A percentile compares a stretch with the other conserved stretches of the same genome.
Evolutionary conservation across 2,888 invertebrate species (phyloP).

Genomic region (Scaptodrosophila latifasciaeformis): DNA sequence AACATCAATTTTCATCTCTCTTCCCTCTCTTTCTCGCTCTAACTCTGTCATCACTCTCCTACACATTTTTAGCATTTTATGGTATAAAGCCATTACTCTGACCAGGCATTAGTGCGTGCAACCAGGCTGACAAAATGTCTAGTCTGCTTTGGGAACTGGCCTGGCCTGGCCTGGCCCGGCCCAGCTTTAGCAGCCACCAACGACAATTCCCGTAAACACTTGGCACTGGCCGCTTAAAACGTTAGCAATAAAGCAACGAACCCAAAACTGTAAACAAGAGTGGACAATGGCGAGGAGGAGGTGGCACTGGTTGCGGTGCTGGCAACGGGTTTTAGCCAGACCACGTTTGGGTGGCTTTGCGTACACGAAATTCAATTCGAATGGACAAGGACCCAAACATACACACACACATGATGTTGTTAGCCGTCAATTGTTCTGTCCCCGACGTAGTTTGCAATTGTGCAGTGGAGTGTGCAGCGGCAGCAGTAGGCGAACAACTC

Average conservation of each 20-base stretch:
- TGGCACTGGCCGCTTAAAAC: background rate
- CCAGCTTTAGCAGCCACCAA: background rate
- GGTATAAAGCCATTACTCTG: constrained; percentile 40
- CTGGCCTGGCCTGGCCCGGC: background rate
- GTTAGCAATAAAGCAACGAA: constrained; percentile 3
- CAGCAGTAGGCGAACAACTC: background rate
- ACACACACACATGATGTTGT: constrained; percentile 40
- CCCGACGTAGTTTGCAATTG: background rate
- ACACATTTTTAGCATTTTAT: constrained; percentile 12
- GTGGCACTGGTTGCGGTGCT: background rate
- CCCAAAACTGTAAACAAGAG: constrained; percentile 5
- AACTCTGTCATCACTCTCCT: constrained; percentile 15
- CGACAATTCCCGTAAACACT: constrained; percentile 8
- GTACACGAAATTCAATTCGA: constrained; percentile 48
- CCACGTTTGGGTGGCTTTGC: constrained; percentile 28
- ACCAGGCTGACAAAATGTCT: background rate
- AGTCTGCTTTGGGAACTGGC: background rate
- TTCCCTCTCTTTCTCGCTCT: background rate
- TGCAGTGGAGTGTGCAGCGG: constrained; percentile 46
- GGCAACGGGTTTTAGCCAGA: background rate
- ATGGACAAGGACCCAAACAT: constrained; percentile 25
- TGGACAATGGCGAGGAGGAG: background rate
- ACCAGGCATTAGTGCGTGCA: constrained; percentile 18
- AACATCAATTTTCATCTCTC: constrained; percentile 50
- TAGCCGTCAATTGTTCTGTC: constrained; percentile 31